A percentile compares a stretch with the other conserved stretches of the same genome.
These are phyloP conservation scores for Apostichopus leukothele DNA, from an alignment of 53 echinoderm and acorn worm genomes.

Conservation along the genomic window DNA sequence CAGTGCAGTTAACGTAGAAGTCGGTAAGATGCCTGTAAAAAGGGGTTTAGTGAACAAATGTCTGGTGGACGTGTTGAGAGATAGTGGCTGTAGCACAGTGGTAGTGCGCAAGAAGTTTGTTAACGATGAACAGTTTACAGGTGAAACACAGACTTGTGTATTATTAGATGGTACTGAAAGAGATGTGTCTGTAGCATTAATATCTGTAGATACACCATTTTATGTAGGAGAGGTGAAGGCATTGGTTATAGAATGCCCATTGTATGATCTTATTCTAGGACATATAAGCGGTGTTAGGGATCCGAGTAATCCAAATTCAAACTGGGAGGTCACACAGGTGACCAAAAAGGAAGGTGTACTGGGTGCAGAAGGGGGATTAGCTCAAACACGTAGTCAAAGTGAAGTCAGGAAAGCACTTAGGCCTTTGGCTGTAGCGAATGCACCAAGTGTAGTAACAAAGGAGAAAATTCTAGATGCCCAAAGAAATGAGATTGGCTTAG, in stretches of 20 bases:
- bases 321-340: slow-evolving; percentile 9
- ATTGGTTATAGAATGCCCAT: slow-evolving; percentile 52
- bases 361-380: too few species aligned
- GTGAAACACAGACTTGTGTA: slow-evolving; percentile 40
- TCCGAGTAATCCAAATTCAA: slow-evolving; percentile 42
- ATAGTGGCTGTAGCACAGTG: slow-evolving; percentile 59
- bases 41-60: slow-evolving; percentile 33
- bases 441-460: too few species aligned
- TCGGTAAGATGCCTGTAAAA: slow-evolving; percentile 50
- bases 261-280: slow-evolving; percentile 59
- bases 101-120: slow-evolving; percentile 56
- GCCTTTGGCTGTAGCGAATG: too few species aligned
- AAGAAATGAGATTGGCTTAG: too few species aligned
- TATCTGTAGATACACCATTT: slow-evolving; percentile 59
- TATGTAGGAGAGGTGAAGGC: slow-evolving; percentile 56
- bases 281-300: slow-evolving; percentile 56
- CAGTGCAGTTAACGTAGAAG: too few species aligned
- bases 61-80: slow-evolving; percentile 51
- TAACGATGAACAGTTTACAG: slow-evolving; percentile 33
- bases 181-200: slow-evolving; percentile 41
- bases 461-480: too few species aligned
- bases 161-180: slow-evolving; percentile 65
- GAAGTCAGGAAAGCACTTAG: too few species aligned
- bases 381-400: too few species aligned
- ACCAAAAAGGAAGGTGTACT: too few species aligned